Evolutionary conservation across 1,140 invertebrate genomes (phyloP).

Genomic region (Macrotrachela quadricornifera): DNA sequence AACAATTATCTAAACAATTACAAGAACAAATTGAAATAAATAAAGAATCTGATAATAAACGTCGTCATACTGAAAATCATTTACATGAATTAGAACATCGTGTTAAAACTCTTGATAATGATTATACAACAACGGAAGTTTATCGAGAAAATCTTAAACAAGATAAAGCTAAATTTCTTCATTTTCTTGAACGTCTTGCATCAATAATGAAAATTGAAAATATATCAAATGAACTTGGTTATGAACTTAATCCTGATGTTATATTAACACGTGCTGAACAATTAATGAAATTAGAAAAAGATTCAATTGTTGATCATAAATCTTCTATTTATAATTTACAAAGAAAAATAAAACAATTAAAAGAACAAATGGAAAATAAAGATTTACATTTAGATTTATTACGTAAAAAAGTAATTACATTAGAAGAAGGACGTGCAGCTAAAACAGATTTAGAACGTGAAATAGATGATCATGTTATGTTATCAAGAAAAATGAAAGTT

Average conservation of each 20-base stretch:
- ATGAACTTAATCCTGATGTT: slow-evolving; percentile 24
- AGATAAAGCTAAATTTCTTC: slow-evolving; percentile 27
- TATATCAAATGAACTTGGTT: slow-evolving; percentile 24
- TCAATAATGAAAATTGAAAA: slow-evolving; percentile 26
- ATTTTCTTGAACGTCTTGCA: slow-evolving; percentile 20
- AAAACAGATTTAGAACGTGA: slow-evolving; percentile 12
- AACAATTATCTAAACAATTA: slow-evolving; percentile 20
- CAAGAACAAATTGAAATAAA: slow-evolving; percentile 20
- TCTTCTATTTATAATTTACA: slow-evolving; percentile 29
- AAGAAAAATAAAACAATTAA: slow-evolving; percentile 39
- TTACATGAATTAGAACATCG: slow-evolving; percentile 16
- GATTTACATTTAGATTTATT: slow-evolving; percentile 70
- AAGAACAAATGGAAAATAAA: slow-evolving; percentile 66
- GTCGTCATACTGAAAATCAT: slow-evolving; percentile 18
- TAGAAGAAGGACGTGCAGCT: slow-evolving; percentile 15
- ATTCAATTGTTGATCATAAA: slow-evolving; percentile 20
- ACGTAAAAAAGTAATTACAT: slow-evolving; percentile 42
- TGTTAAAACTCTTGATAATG: slow-evolving; percentile 19
- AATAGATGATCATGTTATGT: slow-evolving; percentile 7
- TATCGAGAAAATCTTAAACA: slow-evolving; percentile 21
- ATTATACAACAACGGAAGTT: slow-evolving; percentile 23
- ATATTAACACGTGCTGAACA: slow-evolving; percentile 24
- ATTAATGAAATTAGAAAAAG: slow-evolving; percentile 23
- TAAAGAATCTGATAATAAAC: slow-evolving; percentile 14
- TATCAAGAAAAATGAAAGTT: slow-evolving; percentile 7